Conservation (phyloP, 2,113 vertebrate species). For the Heterocephalus glaber region DNA sequence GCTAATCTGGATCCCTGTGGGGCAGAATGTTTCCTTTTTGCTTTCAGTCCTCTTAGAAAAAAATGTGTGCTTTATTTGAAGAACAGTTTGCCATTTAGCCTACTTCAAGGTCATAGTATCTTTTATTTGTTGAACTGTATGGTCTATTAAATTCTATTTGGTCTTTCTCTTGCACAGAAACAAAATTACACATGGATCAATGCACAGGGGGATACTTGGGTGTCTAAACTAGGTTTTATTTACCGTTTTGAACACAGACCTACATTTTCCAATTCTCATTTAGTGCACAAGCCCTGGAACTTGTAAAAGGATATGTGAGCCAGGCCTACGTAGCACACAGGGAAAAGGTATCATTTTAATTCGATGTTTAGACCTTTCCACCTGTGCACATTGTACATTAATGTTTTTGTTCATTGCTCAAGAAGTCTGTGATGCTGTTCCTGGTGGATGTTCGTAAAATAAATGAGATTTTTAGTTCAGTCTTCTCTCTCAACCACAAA, state of each 20-base stretch:
- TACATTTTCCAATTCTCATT: constrained; percentile 40
- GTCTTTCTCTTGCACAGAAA: constrained; percentile 55
- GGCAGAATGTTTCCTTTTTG: constrained; percentile 55
- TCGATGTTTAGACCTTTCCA: background rate
- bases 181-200: constrained; percentile 50
- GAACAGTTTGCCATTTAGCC: constrained; percentile 61
- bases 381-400: background rate
- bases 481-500: background rate
- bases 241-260: constrained; percentile 42
- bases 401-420: background rate
- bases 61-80: constrained; percentile 58
- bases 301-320: background rate
- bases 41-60: constrained; percentile 35
- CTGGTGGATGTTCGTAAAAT: constrained; percentile 28
- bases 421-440: background rate
- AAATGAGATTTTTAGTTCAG: constrained; percentile 11
- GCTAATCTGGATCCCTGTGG: constrained; percentile 14
- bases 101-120: constrained; percentile 47
- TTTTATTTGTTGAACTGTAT: constrained; percentile 67
- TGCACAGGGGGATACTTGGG: background rate
- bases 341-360: background rate
- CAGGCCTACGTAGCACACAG: background rate
- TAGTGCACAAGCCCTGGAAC: constrained; percentile 15
- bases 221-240: constrained; percentile 37
- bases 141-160: constrained; percentile 54